These are phyloP conservation scores for Hydroisotoma schaefferi DNA, from an alignment of 2,888 invertebrate genomes.

Conservation along the genomic window DNA sequence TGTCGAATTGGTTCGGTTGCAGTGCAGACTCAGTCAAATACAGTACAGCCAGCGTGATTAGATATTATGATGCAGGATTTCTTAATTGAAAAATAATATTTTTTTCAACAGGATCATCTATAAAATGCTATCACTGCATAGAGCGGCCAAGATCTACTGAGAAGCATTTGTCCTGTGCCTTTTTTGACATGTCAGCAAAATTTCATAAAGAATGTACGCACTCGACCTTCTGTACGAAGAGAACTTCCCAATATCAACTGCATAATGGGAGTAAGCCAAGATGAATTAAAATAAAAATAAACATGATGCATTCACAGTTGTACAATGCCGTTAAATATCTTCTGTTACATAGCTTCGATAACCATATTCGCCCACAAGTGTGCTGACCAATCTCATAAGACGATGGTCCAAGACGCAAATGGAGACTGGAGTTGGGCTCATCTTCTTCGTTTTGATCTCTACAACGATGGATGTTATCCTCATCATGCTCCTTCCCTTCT, in stretches of 20 bases:
- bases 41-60: no score
- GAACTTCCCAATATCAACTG: constrained; percentile 63
- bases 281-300: neutral
- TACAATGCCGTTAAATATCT: neutral
- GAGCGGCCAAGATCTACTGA: constrained; percentile 62
- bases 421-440: constrained; percentile 43
- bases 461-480: constrained; percentile 39
- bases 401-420: constrained; percentile 39
- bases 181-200: constrained; percentile 65
- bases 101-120: constrained; percentile 49
- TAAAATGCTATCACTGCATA: constrained; percentile 70
- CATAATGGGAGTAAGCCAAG: constrained; percentile 63
- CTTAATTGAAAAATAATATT: no score
- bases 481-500: constrained; percentile 40
- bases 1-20: no score
- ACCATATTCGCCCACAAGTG: constrained; percentile 41
- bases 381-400: constrained; percentile 42
- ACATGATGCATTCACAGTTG: neutral
- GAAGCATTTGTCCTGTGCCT: constrained; percentile 66
- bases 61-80: no score
- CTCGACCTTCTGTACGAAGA: constrained; percentile 80
- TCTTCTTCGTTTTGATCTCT: constrained; percentile 37
- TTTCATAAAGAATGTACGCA: constrained; percentile 72
- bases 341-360: constrained; percentile 25
- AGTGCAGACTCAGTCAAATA: no score